These are phyloP conservation scores for Thecocarcelia acutangulata DNA, from an alignment of 2,888 invertebrate species.

Conservation along the genomic window DNA sequence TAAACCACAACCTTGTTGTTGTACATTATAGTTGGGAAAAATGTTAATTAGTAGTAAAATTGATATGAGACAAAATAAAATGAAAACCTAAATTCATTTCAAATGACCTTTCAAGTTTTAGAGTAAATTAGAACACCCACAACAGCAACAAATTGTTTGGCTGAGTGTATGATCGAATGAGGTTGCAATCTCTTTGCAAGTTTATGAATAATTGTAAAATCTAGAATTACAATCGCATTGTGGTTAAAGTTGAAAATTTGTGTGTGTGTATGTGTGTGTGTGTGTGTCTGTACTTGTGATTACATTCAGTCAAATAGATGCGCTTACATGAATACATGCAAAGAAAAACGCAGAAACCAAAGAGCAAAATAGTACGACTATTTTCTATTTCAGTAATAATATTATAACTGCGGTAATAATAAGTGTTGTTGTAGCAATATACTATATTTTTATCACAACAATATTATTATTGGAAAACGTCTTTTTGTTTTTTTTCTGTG, in stretches of 20 bases:
- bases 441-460: too few relatives aligned
- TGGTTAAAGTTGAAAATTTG: slow-evolving; percentile 14
- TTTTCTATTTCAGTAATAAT: too few relatives aligned
- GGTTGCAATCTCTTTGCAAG: slow-evolving; percentile 10
- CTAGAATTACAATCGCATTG: slow-evolving; percentile 45
- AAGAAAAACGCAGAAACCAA: too few relatives aligned
- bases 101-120: slow-evolving; percentile 38
- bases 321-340: background rate
- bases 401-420: too few relatives aligned
- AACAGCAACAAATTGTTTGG: slow-evolving; percentile 23
- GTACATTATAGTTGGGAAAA: background rate
- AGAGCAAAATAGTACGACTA: too few relatives aligned
- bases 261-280: background rate
- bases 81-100: background rate
- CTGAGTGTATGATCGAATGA: slow-evolving; percentile 2
- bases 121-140: slow-evolving; percentile 32
- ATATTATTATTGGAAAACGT: too few relatives aligned
- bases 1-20: slow-evolving; percentile 24
- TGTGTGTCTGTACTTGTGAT: slow-evolving; percentile 11
- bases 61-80: slow-evolving; percentile 6
- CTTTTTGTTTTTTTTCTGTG: too few relatives aligned
- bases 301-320: slow-evolving; percentile 11
- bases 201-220: background rate
- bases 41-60: background rate
- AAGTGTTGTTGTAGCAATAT: too few relatives aligned